Base-by-base conservation (phyloP, 2,888 invertebrate genomes). In the Eustalomyia histrio region DNA sequence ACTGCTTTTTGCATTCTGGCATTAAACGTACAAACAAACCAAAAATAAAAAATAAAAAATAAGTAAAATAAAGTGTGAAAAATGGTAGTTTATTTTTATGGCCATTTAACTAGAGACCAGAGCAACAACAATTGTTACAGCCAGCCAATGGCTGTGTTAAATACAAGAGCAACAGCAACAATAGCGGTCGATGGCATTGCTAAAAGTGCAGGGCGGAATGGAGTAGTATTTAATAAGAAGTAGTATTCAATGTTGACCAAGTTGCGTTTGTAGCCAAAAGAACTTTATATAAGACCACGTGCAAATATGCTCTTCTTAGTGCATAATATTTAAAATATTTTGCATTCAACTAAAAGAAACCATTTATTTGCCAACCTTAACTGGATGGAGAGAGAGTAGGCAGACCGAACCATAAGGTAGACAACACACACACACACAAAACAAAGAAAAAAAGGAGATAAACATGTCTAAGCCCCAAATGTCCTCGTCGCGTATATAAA, bases 51-150 rank as follows among this genome's bases (percentile, higher is more conserved):
- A n/a, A 7, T 52, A 14, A 24, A 65, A 67, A 52, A 29, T 33
- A 8, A n/a, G 10, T 52, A 14, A 24, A 65, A 67, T 16, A 47
- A 78, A 78, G 73, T 75, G 81, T 75, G 81, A 81, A 81, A 75
- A 81, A 78, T 81, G 74, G 74, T 78, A 71, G 65, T 78, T 81
- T 74, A 50, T 64, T 81, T 76, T 81, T 64, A 76, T 76, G 63
- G 73, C 69, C 76, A 76, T 76, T 76, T 73, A 60, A 69, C 17
- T 55, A 35, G 14, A 68, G 61, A 63, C 16, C 57, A 68, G 53
- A 68, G 35, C 55, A 68, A 55, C 43, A 57, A 35, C 47, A 58
- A 35, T 29, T 63, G 57, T 29, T 35, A 21, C 18, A 57, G 47
- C 43, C 50, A 52, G 67, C 72, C 68, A 81, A 61, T 74, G 47